Base-by-base conservation (phyloP, 2,113 vertebrate genomes). In the Engraulis encrasicolus region DNA sequence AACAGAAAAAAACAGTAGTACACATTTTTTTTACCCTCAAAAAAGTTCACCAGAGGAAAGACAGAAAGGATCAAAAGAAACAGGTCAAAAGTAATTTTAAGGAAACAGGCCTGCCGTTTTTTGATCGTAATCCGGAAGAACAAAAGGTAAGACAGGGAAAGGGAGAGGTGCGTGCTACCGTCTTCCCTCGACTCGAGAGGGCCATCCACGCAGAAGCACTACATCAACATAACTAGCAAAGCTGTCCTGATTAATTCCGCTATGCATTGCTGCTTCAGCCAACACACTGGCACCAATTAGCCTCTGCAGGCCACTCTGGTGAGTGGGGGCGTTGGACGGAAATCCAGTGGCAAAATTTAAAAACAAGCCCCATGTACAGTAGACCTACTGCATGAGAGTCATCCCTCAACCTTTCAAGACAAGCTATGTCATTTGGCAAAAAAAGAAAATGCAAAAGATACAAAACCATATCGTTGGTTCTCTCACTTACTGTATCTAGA, bases 191-290 rank as follows among this genome's bases (percentile, higher is more conserved):
- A 66, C 58, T 66, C 23, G 2, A 66, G n/a, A 61, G 54, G n/a
- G 9, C 23, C 12, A 0, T 27, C 58, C 58, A 66, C 58, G 23
- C 58, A 0, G 58, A 66, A 9, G 58, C 23, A 14, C 58, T 23
- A 66, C 58, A 66, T 66, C 23, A 66, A 31, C n/a, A 66, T 66
- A 66, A 66, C 58, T 66, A 66, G 58, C 58, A 66, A 31, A 66
- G 58, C n/a, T 9, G 58, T 27, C 58, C 23, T 27, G 58, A 66
- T 66, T 66, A 27, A 66, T 66, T 66, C 58, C 27, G 58, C n/a
- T 31, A 6, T 15, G 23, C 58, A 20, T 58, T 14, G 11, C 23
- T 27, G 58, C 58, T 27, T 66, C 23, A 23, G 58, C 23, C 58
- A 31, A 27, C 23, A 27, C 23, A 27, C 7, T 31, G 1, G 58